These are phyloP conservation scores for Pherbina coryleti DNA, from an alignment of 2,888 invertebrate species.

Conservation along the genomic window DNA sequence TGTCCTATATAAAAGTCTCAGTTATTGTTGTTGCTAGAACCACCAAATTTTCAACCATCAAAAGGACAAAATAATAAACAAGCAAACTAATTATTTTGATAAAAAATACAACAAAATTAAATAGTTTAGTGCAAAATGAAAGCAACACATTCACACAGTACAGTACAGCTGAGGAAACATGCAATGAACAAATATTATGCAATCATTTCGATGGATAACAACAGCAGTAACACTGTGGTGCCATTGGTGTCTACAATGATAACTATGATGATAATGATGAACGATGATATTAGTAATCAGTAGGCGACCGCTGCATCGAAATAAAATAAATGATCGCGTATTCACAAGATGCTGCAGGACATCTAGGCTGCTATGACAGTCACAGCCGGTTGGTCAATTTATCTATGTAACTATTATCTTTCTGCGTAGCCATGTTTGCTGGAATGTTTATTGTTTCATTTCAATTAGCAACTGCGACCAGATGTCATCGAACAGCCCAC, in stretches of 20 bases:
- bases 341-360: conserved; percentile 16
- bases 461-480: conserved; percentile 42
- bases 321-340: background rate
- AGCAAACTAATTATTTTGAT: background rate
- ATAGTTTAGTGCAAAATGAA: background rate
- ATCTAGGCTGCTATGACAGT: background rate
- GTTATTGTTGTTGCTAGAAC: too few species aligned
- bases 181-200: conserved; percentile 15
- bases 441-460: background rate
- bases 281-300: background rate
- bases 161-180: conserved; percentile 16
- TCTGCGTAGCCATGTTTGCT: background rate
- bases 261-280: too few species aligned
- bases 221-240: background rate
- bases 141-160: background rate
- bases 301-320: background rate
- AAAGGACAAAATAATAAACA: background rate
- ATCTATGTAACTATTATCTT: background rate
- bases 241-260: background rate
- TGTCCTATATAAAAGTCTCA: too few species aligned
- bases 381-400: background rate
- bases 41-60: too few species aligned
- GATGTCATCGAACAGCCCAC: conserved; percentile 14
- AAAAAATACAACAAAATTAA: background rate
- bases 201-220: conserved; percentile 36